A percentile compares a stretch with the other conserved stretches of the same genome.
phyloP scores from a whole-genome alignment of 2,113 vertebrate species.

The Actinemys pallida region DNA sequence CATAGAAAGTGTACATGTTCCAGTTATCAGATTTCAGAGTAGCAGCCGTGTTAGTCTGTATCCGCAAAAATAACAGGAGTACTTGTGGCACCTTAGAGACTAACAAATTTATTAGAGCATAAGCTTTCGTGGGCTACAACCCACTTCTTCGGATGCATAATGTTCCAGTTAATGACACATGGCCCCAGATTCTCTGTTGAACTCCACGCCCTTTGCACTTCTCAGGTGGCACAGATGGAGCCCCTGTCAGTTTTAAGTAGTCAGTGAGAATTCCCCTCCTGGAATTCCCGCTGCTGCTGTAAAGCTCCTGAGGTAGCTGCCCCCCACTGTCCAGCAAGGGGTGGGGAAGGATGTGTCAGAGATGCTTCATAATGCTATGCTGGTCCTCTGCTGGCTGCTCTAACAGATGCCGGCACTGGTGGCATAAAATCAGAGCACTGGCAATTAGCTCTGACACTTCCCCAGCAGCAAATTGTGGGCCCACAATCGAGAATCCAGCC shows the following conservation, averaged over 20 bases:
- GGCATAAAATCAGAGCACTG: neutral
- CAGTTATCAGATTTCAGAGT: too few species aligned
- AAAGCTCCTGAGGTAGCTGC: neutral
- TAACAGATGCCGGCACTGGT: neutral
- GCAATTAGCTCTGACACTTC: neutral
- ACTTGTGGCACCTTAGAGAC: too few species aligned
- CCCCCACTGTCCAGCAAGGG: neutral
- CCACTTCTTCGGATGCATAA: too few species aligned
- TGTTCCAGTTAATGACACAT: neutral
- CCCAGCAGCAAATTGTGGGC: neutral
- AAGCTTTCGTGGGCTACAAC: too few species aligned
- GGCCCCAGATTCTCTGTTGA: neutral
- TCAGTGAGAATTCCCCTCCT: neutral
- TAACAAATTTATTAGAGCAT: too few species aligned
- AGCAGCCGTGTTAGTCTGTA: too few species aligned
- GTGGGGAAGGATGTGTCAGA: neutral
- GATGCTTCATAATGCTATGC: neutral
- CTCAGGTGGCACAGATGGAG: neutral
- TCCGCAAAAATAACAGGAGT: too few species aligned
- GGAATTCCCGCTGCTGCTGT: neutral
- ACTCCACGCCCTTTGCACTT: neutral
- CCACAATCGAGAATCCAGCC: neutral
- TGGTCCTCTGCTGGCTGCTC: neutral
- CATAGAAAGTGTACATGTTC: neutral
- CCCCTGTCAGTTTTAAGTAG: neutral